Base-by-base conservation (phyloP, 2,888 invertebrate genomes). In the Cheilosia vernalis region DNA sequence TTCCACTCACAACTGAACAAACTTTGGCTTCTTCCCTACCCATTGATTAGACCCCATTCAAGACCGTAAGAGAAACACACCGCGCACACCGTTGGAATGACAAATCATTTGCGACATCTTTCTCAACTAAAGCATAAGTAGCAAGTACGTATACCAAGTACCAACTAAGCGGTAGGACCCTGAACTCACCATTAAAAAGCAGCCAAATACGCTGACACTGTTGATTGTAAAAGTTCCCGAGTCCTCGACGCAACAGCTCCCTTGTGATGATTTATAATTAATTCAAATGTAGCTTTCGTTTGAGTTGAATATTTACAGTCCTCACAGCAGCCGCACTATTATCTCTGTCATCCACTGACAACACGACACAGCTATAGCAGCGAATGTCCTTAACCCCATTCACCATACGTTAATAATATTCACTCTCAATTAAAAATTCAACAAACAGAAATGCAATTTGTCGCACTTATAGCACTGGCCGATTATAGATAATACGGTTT, bases 381-480 rank as follows among this genome's bases (percentile, higher is more conserved):
- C n/a, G 30, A 42, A 42, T 60, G 60, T 60, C 60, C 24, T 60
- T 58, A 4, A 24, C 58, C 37, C 3, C 49, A 21, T 21, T 21
- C 15, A 13, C 37, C 33, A 7, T 7, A 19, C 33, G 19, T 13
- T 5, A 27, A 27, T 27, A 7, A 30, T 24, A 30, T 17, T 7
- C 51, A 42, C 66, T 60, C 27, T 60, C 40, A 51, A 76, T 67
- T 76, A 53, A 51, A 66, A 67, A 60, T 67, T 76, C 76, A 76
- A 37, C 30, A 76, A 64, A 61, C 58, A 60, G 17, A 49, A 49
- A n/a, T 19, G 42, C 42, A 76, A 76, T 67, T 76, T 76, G 60
- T 60, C 66, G 42, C 27, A 51, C 58, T 66, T 37, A 37, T 13
- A 51, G 49, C 51, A 49, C 51, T 49, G 49, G 15, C 17, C 21